Conservation (phyloP, 2,113 vertebrate species). For the Nannospalax galili region DNA sequence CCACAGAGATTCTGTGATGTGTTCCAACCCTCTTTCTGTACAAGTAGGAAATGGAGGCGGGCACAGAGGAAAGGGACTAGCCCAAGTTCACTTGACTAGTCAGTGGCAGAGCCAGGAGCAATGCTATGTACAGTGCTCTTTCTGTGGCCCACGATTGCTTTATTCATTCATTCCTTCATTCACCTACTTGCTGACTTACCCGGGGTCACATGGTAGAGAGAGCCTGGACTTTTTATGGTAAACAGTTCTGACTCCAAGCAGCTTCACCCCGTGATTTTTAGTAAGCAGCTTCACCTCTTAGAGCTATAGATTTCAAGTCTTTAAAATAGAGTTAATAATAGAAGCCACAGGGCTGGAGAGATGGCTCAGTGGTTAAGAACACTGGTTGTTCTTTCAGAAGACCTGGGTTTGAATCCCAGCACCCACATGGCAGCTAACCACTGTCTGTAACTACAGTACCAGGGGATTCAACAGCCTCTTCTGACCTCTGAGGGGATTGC, state of each 20-base stretch:
- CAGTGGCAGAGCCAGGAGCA: not conserved
- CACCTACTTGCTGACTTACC: not conserved
- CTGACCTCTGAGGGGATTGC: no score
- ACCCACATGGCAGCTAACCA: no score
- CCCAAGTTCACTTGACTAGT: not conserved
- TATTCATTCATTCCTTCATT: not conserved
- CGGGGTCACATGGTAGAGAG: not conserved
- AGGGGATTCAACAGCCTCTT: no score
- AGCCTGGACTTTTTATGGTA: not conserved
- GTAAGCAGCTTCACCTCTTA: not conserved
- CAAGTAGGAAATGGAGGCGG: conserved; percentile 44
- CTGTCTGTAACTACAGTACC: no score
- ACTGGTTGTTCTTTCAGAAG: no score
- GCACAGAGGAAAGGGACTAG: not conserved
- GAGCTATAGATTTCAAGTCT: not conserved
- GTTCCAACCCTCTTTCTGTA: not conserved
- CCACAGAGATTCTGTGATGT: not conserved
- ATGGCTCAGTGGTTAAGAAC: no score
- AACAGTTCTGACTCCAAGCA: not conserved
- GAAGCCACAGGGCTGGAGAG: not conserved
- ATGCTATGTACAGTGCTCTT: not conserved
- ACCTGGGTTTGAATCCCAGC: no score
- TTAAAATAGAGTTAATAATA: not conserved
- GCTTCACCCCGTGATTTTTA: not conserved
- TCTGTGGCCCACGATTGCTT: not conserved